A percentile compares a stretch with the other conserved stretches of the same genome.
Conservation (phyloP, 1,140 invertebrate genomes). For the Aporrectodea caliginosa region DNA sequence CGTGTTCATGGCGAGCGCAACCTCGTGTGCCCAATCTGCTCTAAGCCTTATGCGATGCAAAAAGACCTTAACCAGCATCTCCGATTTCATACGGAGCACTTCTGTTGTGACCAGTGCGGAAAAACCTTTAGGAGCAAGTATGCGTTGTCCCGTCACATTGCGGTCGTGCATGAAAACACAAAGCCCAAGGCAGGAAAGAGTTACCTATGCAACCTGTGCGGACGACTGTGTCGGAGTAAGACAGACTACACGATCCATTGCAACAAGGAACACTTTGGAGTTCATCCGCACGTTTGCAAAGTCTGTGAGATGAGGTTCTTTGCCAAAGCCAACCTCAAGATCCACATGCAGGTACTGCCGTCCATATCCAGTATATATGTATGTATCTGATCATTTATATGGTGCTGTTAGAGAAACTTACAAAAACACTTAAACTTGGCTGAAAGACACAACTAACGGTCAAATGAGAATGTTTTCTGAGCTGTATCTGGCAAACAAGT, state of each 20-base stretch:
- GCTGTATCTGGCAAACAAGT: no score
- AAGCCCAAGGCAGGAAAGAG: constrained; percentile 36
- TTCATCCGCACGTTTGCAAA: constrained; percentile 45
- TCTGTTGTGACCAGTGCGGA: constrained; percentile 40
- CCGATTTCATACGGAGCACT: not conserved
- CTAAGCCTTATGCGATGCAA: constrained; percentile 15
- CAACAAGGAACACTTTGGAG: constrained; percentile 46
- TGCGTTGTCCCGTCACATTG: constrained; percentile 44
- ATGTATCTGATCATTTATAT: no score
- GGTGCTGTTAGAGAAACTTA: no score
- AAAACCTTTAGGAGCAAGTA: constrained; percentile 47
- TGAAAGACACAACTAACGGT: no score
- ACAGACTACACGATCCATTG: constrained; percentile 45
- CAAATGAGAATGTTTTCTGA: no score
- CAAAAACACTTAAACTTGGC: no score
- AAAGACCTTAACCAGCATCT: constrained; percentile 27
- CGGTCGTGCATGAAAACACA: constrained; percentile 44
- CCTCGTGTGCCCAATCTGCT: constrained; percentile 7
- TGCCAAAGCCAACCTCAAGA: constrained; percentile 44
- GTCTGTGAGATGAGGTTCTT: constrained; percentile 46
- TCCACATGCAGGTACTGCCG: constrained; percentile 36
- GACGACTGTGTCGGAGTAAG: constrained; percentile 48
- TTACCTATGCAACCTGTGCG: constrained; percentile 46
- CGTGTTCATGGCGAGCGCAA: constrained; percentile 18
- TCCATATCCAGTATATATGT: not conserved